Evolutionary conservation across 2,113 vertebrate species (phyloP).

Genomic region (Apeltes quadracus): DNA sequence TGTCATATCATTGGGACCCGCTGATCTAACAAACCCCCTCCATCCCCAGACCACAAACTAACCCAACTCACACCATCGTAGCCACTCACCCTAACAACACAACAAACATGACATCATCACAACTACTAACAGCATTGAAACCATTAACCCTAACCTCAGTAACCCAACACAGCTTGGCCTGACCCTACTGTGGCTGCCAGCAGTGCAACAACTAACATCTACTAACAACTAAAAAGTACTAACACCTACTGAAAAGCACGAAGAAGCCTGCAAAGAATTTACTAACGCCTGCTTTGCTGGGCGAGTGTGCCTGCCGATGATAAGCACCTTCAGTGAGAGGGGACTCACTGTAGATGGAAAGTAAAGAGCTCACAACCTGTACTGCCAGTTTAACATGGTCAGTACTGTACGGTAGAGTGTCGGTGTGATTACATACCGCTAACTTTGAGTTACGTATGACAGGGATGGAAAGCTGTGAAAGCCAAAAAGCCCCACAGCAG

Average conservation of each 20-base stretch:
- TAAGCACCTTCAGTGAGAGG: slow-evolving; percentile 45
- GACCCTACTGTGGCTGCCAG: slow-evolving; percentile 58
- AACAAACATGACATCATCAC: slow-evolving; percentile 65
- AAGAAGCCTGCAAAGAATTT: slow-evolving; percentile 64
- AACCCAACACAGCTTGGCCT: slow-evolving; percentile 67
- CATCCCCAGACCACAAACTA: slow-evolving; percentile 60
- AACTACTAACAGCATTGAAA: slow-evolving; percentile 71
- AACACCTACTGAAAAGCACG: slow-evolving; percentile 63
- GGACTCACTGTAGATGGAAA: slow-evolving; percentile 36
- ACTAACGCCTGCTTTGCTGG: slow-evolving; percentile 69
- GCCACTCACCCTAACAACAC: slow-evolving; percentile 67
- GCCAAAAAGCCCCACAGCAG: slow-evolving; percentile 45
- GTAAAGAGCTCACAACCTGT: slow-evolving; percentile 40
- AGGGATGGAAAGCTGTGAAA: slow-evolving; percentile 37
- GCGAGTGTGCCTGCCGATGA: slow-evolving; percentile 48
- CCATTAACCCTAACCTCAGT: slow-evolving; percentile 67
- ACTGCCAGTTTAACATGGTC: slow-evolving; percentile 45
- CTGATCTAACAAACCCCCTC: slow-evolving; percentile 67
- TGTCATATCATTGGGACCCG: slow-evolving; percentile 66
- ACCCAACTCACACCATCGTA: slow-evolving; percentile 75
- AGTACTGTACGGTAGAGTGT: slow-evolving; percentile 50
- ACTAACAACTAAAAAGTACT: slow-evolving; percentile 71
- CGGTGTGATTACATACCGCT: slow-evolving; percentile 36
- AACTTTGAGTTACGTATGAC: slow-evolving; percentile 48
- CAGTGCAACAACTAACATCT: slow-evolving; percentile 68